These are phyloP conservation scores for Crotalus tigris DNA, from an alignment of 2,113 vertebrate species.

Conservation along the genomic window DNA sequence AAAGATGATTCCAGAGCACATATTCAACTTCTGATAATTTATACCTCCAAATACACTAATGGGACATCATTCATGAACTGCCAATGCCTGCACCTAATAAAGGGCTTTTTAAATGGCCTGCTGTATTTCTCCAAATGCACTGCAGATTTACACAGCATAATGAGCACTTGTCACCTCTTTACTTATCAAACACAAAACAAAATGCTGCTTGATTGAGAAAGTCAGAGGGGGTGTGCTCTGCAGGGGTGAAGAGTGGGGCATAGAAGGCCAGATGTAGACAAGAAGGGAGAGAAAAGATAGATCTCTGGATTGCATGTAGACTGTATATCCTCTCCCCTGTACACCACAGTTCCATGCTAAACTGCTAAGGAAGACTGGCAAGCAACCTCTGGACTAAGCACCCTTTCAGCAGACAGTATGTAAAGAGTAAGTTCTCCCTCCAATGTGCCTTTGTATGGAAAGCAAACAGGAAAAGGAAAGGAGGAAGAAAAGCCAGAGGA, in stretches of 20 bases:
- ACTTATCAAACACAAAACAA: background rate
- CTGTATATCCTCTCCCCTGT: background rate
- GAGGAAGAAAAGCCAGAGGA: background rate
- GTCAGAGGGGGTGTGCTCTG: background rate
- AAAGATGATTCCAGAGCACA: constrained; percentile 3
- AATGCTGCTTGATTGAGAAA: constrained; percentile 2
- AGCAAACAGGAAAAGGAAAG: background rate
- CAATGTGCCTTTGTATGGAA: constrained; percentile 27
- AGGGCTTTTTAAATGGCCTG: background rate
- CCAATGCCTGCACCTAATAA: background rate
- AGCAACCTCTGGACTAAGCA: constrained; percentile 1
- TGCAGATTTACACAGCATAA: background rate
- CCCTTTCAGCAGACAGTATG: background rate
- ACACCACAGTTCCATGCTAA: background rate
- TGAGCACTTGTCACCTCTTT: background rate
- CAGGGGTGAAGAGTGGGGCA: background rate
- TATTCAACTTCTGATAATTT: background rate
- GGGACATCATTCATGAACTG: background rate
- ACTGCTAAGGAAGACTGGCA: background rate
- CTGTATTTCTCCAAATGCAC: background rate
- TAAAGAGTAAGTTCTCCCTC: constrained; percentile 33
- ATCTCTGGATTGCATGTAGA: background rate
- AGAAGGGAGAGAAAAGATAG: constrained; percentile 15
- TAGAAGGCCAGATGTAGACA: constrained; percentile 17
- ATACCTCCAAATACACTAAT: too few species aligned